These are phyloP conservation scores for Lithophane semibrunnea DNA, from an alignment of 2,888 invertebrate species.

Conservation along the genomic window DNA sequence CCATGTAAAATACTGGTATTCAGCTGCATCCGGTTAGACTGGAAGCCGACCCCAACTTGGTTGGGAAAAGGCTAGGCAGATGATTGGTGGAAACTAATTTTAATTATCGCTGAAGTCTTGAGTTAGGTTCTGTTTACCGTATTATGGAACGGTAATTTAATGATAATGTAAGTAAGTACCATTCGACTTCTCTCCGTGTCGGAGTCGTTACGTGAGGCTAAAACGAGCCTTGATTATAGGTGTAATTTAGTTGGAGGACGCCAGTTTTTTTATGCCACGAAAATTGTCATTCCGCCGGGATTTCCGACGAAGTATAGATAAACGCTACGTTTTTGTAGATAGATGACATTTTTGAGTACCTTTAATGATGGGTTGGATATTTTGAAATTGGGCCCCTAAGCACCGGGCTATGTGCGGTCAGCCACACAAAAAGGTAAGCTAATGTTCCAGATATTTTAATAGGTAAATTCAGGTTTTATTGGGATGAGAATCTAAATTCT, in stretches of 20 bases:
- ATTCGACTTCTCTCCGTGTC: constrained; percentile 43
- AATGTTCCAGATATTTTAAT: constrained; percentile 30
- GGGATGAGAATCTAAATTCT: not conserved
- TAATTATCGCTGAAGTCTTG: no score
- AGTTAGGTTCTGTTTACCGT: no score
- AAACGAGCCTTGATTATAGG: constrained; percentile 67
- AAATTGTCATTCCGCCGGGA: constrained; percentile 75
- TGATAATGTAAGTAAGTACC: no score
- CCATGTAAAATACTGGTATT: no score
- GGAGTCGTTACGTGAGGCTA: constrained; percentile 56
- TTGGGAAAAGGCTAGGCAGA: no score
- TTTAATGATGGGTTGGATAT: constrained; percentile 70
- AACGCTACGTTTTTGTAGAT: constrained; percentile 76
- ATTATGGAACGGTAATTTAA: no score
- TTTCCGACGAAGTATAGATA: constrained; percentile 79
- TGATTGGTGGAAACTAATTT: no score
- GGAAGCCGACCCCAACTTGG: no score
- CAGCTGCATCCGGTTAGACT: no score
- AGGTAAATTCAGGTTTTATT: constrained; percentile 1
- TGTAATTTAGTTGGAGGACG: constrained; percentile 79
- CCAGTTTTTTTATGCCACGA: constrained; percentile 74
- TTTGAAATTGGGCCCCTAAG: constrained; percentile 48
- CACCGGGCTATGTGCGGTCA: constrained; percentile 28
- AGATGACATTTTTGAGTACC: constrained; percentile 79
- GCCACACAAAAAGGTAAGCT: constrained; percentile 40